Evolutionary conservation across 2,888 invertebrate genomes (phyloP).

Genomic region (Coenonympha arcania): DNA sequence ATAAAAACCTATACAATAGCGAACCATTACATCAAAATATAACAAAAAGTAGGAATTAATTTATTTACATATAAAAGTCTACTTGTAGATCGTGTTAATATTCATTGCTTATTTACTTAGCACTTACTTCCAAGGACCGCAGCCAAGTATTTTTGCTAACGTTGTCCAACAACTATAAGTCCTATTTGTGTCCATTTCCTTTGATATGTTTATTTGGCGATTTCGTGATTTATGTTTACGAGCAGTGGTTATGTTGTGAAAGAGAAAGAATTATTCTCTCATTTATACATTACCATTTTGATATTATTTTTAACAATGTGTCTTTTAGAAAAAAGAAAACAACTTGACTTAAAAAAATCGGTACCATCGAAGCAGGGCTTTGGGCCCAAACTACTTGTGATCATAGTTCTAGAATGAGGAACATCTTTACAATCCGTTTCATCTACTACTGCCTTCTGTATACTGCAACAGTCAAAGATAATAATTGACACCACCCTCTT

Average conservation of each 20-base stretch:
- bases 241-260: not conserved
- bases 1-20: no score
- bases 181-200: slow-evolving; percentile 1
- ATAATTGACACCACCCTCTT: no score
- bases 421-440: no score
- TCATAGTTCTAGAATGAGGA: no score
- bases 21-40: no score
- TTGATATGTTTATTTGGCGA: slow-evolving; percentile 7
- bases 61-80: not conserved
- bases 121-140: not conserved
- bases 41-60: no score
- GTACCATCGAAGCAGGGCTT: no score
- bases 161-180: not conserved
- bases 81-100: not conserved
- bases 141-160: not conserved
- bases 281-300: not conserved
- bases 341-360: no score
- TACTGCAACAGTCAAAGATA: no score
- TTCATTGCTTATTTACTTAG: slow-evolving; percentile 3
- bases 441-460: no score
- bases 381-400: no score
- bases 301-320: not conserved
- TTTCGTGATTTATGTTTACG: not conserved
- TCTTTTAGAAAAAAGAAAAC: no score
- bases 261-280: not conserved